Conservation (phyloP, 2,797 vertebrate genomes). For the Darevskia nairensis region DNA sequence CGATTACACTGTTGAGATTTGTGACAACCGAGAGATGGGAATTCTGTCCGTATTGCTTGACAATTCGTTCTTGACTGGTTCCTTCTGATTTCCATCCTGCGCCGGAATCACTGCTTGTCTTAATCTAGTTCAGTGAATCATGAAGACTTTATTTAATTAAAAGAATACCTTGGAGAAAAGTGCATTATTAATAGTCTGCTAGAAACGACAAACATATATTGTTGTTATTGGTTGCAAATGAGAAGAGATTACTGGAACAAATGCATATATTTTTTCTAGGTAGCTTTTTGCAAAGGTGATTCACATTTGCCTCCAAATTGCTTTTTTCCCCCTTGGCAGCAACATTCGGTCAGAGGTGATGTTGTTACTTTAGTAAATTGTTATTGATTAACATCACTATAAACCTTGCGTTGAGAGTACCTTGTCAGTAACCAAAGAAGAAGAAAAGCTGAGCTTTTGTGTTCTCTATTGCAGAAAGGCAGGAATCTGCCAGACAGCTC, state of each 20-base stretch:
- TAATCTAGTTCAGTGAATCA: neutral
- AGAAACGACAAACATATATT: slow-evolving; percentile 7
- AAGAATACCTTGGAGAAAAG: slow-evolving; percentile 18
- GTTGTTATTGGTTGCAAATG: neutral
- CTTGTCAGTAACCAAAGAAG: neutral
- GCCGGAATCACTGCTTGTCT: neutral
- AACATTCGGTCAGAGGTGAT: neutral
- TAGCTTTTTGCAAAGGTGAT: neutral
- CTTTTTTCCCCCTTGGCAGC: neutral
- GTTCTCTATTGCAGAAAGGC: slow-evolving; percentile 78
- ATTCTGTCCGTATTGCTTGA: neutral
- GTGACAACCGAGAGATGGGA: neutral
- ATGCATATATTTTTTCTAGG: neutral
- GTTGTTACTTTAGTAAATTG: neutral
- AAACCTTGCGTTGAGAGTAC: neutral
- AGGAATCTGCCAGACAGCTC: slow-evolving; percentile 69
- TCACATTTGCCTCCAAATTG: fast-evolving
- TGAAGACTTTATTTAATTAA: slow-evolving; percentile 26
- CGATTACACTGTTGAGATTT: neutral
- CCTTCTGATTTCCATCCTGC: neutral
- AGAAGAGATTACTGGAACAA: neutral
- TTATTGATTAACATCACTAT: neutral
- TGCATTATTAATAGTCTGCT: slow-evolving; percentile 14
- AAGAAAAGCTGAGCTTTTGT: neutral
- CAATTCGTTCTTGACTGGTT: neutral